Evolutionary conservation across 2,113 vertebrate genomes (phyloP).

Genomic region (Tragelaphus imberbis): DNA sequence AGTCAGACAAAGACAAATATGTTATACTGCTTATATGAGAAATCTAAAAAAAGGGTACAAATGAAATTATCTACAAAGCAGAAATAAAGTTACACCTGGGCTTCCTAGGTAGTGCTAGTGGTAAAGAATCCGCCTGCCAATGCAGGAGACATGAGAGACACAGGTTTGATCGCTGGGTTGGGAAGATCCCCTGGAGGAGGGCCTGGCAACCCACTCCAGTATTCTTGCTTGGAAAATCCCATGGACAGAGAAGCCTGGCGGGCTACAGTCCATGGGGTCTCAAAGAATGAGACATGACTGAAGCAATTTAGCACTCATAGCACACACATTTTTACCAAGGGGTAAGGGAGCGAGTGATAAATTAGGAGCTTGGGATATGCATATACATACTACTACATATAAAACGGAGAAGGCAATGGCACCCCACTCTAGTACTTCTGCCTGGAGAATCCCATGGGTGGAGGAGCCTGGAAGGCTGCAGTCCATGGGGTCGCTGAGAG

Average conservation of each 20-base stretch:
- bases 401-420: too few species aligned
- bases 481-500: too few species aligned
- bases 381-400: background rate
- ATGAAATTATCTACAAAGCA: background rate
- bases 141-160: background rate
- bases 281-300: background rate
- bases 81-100: background rate
- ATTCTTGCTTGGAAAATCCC: background rate
- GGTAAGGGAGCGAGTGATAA: background rate
- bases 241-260: background rate
- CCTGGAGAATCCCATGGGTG: too few species aligned
- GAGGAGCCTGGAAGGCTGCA: too few species aligned
- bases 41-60: background rate
- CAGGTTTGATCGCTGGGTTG: background rate
- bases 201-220: background rate
- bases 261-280: background rate
- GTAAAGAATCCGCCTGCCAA: background rate
- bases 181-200: background rate
- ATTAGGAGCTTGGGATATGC: background rate
- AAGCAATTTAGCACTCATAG: background rate
- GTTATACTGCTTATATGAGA: background rate
- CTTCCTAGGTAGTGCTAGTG: background rate
- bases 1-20: background rate
- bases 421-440: too few species aligned
- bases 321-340: background rate